These are phyloP conservation scores for Passer domesticus DNA, from an alignment of 2,113 vertebrate genomes.

Conservation along the genomic window DNA sequence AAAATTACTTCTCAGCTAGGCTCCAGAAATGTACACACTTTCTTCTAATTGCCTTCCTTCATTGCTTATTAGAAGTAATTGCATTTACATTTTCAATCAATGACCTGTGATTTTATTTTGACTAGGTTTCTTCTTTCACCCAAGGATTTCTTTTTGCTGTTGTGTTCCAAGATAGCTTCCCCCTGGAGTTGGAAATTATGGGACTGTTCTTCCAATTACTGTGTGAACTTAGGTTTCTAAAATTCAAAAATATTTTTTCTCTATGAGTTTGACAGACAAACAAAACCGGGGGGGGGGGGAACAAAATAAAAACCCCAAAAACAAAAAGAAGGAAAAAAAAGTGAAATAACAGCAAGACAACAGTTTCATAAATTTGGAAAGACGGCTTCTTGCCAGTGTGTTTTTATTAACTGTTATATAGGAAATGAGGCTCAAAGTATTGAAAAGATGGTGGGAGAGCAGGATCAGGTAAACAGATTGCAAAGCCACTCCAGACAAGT, in stretches of 20 bases:
- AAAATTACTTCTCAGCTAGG: background rate
- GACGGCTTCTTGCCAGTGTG: conserved; percentile 57
- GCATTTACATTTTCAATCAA: conserved; percentile 46
- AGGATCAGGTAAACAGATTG: conserved; percentile 55
- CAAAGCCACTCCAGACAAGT: conserved; percentile 47
- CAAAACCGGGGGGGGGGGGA: background rate
- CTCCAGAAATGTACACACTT: background rate
- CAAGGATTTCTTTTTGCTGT: background rate
- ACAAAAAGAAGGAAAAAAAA: background rate
- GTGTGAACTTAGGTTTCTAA: background rate
- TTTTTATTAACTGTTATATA: conserved; percentile 77
- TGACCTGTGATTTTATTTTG: conserved; percentile 61
- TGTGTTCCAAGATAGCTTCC: conserved; percentile 11
- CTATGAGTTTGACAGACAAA: conserved; percentile 55
- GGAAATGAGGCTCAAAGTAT: conserved; percentile 75
- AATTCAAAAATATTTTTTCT: conserved; percentile 45
- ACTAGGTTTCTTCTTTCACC: conserved; percentile 45
- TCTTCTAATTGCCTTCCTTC: conserved; percentile 18
- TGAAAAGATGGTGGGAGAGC: conserved; percentile 63
- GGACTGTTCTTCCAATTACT: conserved; percentile 46
- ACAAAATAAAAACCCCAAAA: background rate
- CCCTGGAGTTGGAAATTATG: conserved; percentile 37
- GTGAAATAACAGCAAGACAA: conserved; percentile 63
- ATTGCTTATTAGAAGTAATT: conserved; percentile 34
- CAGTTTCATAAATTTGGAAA: conserved; percentile 63